Evolutionary conservation across 2,888 invertebrate genomes (phyloP), one percentile per base, ranked within the genome.

Genomic region (Fragum sueziense): DNA sequence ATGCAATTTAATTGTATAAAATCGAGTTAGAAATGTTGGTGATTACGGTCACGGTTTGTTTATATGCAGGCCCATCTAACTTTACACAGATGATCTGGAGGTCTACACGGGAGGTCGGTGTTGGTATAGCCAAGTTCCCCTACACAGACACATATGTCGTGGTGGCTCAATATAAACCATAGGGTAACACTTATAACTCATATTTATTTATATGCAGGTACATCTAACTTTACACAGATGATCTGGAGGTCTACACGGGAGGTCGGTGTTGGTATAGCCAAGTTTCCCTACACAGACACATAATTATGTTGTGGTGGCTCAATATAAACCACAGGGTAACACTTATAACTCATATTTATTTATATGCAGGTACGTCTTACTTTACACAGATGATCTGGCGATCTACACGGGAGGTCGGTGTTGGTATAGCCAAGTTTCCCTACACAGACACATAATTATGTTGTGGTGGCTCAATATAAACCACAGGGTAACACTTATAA

Each of bases 81-180:
- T 89, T 89, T 70, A 87, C 84, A 2, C 88, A 88, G 73, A 78
- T 89, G 83, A 76, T 89, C 25, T 89, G 88, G 89, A 86, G 83
- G 75, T 74, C 83, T 1, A 84, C 84, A 6, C 68, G 79, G 47
- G 79, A 85, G 31, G 76, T 88, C 20, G 89, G 89, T 20, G 82
- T 89, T 1, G 89, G 89, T 2, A 79, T 89, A 20, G 81, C 88
- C 25, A 87, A 88, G 74, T 75, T 87, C 25, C 83, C 80, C 51
- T 81, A 78, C 27, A 70, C 77, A 27, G 84, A 85, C 51, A 83
- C 82, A 20, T 88, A 85, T 52, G 85, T 88, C 9, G 77, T 88
- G n/a, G 88, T 89, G 6, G 85, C 81, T n/a, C 85, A 88, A 69
- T 89, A 89, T 67, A 70, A 76, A 67, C 87, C 87, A 2, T 80